These are phyloP conservation scores for Allophyes oxyacanthae DNA, from an alignment of 2,888 invertebrate genomes.

Conservation along the genomic window DNA sequence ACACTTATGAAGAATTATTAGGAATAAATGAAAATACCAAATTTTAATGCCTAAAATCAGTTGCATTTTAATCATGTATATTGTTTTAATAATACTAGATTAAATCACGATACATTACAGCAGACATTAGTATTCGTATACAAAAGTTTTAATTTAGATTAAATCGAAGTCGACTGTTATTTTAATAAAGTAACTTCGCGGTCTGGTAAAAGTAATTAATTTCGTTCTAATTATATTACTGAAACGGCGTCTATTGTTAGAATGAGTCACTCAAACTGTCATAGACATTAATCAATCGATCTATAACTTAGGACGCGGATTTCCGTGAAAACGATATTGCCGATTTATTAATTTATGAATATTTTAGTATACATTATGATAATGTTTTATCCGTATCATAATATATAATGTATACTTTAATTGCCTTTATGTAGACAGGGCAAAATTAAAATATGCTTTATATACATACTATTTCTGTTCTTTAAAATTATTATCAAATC, in stretches of 20 bases:
- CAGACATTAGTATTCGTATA: constrained; percentile 2
- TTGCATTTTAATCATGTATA: neutral
- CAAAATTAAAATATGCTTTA: constrained; percentile 1
- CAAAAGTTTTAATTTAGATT: constrained; percentile 40
- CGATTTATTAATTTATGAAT: constrained; percentile 47
- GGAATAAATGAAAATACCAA: neutral
- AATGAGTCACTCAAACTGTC: constrained; percentile 40
- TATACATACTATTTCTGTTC: constrained; percentile 11
- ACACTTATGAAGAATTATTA: too few species aligned
- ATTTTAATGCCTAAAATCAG: neutral
- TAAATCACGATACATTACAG: constrained; percentile 4
- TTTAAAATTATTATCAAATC: constrained; percentile 5
- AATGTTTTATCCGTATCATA: constrained; percentile 11
- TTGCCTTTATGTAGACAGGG: too few species aligned
- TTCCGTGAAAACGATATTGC: constrained; percentile 50
- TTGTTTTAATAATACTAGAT: constrained; percentile 24
- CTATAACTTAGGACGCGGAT: constrained; percentile 54
- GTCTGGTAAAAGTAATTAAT: constrained; percentile 27
- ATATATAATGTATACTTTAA: constrained; percentile 8
- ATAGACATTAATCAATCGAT: constrained; percentile 36
- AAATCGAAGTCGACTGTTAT: constrained; percentile 27
- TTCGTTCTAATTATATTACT: constrained; percentile 21
- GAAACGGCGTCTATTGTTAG: constrained; percentile 22
- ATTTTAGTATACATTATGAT: constrained; percentile 33
- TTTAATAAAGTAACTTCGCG: constrained; percentile 23